A percentile compares a stretch with the other conserved stretches of the same genome.
phyloP scores from a whole-genome alignment of 1,140 invertebrate species.

The Planococcus citri region DNA sequence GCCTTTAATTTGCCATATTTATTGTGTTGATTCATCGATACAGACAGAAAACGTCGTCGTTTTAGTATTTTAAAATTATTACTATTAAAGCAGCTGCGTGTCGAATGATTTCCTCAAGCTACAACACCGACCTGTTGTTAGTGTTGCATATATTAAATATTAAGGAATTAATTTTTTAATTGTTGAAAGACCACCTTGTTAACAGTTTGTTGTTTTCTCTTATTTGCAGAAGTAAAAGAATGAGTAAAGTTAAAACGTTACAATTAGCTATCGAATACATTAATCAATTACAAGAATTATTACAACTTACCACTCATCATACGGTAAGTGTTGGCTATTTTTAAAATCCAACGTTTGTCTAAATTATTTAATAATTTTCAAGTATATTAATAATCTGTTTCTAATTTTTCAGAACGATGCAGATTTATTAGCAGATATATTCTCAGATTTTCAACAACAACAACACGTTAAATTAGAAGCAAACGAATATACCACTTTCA shows the following conservation, averaged over 20 bases:
- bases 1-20: background rate
- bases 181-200: background rate
- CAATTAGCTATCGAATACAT: slow-evolving; percentile 38
- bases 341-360: background rate
- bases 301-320: slow-evolving; percentile 25
- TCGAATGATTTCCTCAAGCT: background rate
- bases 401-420: slow-evolving; percentile 1
- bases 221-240: slow-evolving; percentile 33
- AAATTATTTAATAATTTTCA: background rate
- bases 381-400: background rate
- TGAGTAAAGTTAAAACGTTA: slow-evolving; percentile 38
- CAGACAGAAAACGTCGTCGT: background rate
- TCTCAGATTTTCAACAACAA: slow-evolving; percentile 12
- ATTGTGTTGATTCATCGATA: background rate
- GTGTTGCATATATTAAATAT: background rate
- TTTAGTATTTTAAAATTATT: background rate
- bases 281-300: slow-evolving; percentile 32
- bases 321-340: slow-evolving; percentile 8
- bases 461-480: slow-evolving; percentile 12
- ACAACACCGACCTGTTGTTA: background rate
- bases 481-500: background rate
- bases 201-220: background rate
- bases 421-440: slow-evolving; percentile 7
- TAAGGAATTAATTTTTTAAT: background rate
- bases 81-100: background rate